A percentile compares a stretch with the other conserved stretches of the same genome.
Evolutionary conservation across 2,113 vertebrate species (phyloP).

Genomic region (Daubentonia madagascariensis): DNA sequence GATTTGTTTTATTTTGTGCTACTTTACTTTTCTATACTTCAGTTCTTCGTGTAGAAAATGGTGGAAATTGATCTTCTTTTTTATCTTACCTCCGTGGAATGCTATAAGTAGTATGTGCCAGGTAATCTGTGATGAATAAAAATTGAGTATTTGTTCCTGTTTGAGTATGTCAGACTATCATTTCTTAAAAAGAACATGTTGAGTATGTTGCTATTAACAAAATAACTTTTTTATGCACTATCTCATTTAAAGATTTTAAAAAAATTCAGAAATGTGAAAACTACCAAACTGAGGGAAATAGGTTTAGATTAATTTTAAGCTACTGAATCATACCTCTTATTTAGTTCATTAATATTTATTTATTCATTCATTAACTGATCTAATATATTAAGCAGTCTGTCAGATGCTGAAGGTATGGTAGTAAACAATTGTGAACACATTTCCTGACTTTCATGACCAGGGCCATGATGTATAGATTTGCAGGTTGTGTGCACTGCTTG

Average conservation of each 20-base stretch:
- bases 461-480: neutral
- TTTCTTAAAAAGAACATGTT: neutral
- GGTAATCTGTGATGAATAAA: neutral
- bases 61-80: neutral
- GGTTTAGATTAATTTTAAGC: neutral
- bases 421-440: neutral
- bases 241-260: neutral
- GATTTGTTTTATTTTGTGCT: neutral
- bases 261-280: neutral
- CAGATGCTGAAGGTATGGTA: neutral
- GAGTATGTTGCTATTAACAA: neutral
- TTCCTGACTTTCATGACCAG: neutral
- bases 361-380: neutral
- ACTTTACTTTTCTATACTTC: neutral
- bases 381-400: neutral
- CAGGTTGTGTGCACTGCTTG: neutral
- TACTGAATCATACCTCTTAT: neutral
- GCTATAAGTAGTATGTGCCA: neutral
- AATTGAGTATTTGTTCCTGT: neutral
- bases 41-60: neutral
- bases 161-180: neutral
- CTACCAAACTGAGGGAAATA: neutral
- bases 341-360: neutral
- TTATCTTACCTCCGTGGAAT: neutral
- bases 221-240: neutral